Evolutionary conservation across 2,113 vertebrate species (phyloP).

Genomic region (Pantherophis guttatus): DNA sequence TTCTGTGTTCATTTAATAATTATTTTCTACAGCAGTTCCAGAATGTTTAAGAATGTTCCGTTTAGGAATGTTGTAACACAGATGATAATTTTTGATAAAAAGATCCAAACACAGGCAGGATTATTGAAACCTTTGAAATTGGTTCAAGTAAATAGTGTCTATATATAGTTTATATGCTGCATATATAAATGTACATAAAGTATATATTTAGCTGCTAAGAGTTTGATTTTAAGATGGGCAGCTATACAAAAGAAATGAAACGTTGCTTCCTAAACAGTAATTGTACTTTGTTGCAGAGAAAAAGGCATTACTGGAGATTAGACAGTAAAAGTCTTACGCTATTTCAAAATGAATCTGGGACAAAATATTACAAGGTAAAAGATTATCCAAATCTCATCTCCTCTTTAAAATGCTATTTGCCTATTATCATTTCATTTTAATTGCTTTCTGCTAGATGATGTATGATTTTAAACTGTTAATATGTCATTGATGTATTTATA

Average conservation of each 20-base stretch:
- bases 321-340: constrained; percentile 95
- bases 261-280: constrained; percentile 26
- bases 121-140: background rate
- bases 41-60: background rate
- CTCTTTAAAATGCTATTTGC: background rate
- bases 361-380: constrained; percentile 94
- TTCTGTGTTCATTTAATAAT: background rate
- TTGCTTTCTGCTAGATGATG: constrained; percentile 20
- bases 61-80: background rate
- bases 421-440: constrained; percentile 5
- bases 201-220: background rate
- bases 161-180: background rate
- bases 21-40: background rate
- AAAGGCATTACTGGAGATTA: constrained; percentile 97
- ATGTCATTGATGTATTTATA: background rate
- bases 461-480: constrained; percentile 13
- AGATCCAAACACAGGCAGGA: background rate
- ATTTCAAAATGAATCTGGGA: constrained; percentile 96
- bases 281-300: constrained; percentile 78
- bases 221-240: background rate
- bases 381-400: background rate
- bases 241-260: background rate
- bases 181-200: background rate
- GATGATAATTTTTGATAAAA: background rate
- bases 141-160: background rate